Evolutionary conservation across 2,797 vertebrate genomes (phyloP).

Genomic region (Anguilla pacifica): DNA sequence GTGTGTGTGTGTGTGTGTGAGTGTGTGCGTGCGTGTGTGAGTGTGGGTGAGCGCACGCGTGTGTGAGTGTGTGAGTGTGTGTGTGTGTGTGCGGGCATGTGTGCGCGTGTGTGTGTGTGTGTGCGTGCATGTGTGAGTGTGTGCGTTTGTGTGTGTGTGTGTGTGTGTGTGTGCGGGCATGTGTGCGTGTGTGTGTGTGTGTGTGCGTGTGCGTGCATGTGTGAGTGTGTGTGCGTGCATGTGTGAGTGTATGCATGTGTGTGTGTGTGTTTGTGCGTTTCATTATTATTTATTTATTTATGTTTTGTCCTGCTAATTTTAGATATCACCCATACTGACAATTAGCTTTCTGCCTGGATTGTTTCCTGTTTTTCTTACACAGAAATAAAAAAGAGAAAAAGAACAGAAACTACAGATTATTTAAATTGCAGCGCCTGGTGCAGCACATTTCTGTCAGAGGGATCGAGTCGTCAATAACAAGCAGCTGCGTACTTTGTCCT

Average conservation of each 20-base stretch:
- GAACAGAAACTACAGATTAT: neutral
- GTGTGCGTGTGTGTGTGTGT: neutral
- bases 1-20: too few relatives aligned
- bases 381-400: neutral
- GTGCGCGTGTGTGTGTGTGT: neutral
- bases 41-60: too few relatives aligned
- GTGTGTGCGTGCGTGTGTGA: too few relatives aligned
- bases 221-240: too few relatives aligned
- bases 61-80: too few relatives aligned
- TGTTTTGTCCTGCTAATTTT: neutral
- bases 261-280: neutral
- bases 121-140: too few relatives aligned
- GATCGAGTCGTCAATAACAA: neutral
- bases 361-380: too few relatives aligned
- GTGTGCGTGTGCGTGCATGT: neutral
- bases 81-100: too few relatives aligned
- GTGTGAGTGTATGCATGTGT: too few relatives aligned
- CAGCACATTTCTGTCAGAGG: neutral
- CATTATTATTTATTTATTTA: neutral
- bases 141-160: neutral
- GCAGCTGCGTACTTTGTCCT: neutral
- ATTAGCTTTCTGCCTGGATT: too few relatives aligned
- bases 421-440: neutral
- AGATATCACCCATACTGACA: neutral
- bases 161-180: too few relatives aligned